Percentiles rank a stretch among this genome's conserved stretches.
Evolutionary conservation across 2,888 invertebrate genomes (phyloP).

Genomic region (Eudasyphora cyanicolor): DNA sequence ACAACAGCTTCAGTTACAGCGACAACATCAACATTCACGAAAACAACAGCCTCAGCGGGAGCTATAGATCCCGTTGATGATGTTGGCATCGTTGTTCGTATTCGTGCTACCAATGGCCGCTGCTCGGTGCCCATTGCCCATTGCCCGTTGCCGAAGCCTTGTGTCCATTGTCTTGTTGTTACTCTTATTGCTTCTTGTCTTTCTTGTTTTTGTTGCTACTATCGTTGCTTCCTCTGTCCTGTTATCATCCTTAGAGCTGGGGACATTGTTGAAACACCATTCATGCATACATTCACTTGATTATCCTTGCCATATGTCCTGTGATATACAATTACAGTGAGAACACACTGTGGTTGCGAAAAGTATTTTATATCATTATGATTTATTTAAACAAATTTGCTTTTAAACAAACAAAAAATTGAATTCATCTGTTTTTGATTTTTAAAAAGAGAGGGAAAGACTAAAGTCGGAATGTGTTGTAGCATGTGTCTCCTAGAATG

Average conservation of each 20-base stretch:
- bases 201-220: conserved; percentile 1
- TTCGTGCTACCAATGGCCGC: not conserved
- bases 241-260: conserved; percentile 37
- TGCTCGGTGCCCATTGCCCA: not conserved
- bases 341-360: not conserved
- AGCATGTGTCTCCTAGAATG: no score
- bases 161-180: not conserved
- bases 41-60: not conserved
- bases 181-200: conserved; percentile 1
- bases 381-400: no score
- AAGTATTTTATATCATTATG: no score
- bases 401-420: no score
- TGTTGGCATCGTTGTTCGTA: not conserved
- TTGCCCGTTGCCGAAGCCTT: no score
- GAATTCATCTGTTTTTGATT: no score
- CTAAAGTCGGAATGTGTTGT: no score
- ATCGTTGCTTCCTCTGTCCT: conserved; percentile 26
- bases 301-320: conserved; percentile 11
- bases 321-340: not conserved
- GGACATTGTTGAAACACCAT: not conserved
- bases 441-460: no score
- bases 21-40: no score
- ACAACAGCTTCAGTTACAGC: no score
- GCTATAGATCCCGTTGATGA: not conserved
- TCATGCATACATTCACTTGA: conserved; percentile 4